These are phyloP conservation scores for Siderastrea siderea DNA, from an alignment of 92 coral and sea anemone species.

Conservation along the genomic window DNA sequence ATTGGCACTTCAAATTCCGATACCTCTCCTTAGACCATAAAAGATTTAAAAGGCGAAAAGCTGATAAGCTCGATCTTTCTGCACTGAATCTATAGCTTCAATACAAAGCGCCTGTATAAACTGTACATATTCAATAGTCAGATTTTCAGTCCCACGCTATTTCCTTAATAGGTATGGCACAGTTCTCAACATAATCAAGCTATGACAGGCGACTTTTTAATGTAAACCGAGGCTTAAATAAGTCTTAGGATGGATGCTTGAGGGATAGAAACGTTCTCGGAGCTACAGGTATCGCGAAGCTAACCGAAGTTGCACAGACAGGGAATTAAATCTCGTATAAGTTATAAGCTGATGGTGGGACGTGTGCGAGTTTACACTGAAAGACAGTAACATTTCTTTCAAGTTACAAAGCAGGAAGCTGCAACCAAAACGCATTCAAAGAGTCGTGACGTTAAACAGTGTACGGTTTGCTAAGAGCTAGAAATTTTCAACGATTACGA, in stretches of 20 bases:
- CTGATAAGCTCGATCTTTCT: not conserved
- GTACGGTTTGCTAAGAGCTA: not conserved
- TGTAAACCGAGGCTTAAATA: not conserved
- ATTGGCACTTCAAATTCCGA: constrained; percentile 15
- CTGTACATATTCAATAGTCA: not conserved
- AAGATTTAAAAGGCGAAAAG: not conserved
- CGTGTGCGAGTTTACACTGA: not conserved
- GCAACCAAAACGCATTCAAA: not conserved
- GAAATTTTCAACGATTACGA: not conserved
- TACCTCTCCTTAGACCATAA: not conserved
- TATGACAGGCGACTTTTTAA: not conserved
- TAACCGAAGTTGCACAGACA: not conserved
- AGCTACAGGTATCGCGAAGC: not conserved
- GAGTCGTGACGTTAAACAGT: not conserved
- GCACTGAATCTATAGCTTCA: not conserved
- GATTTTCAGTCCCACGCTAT: constrained; percentile 9
- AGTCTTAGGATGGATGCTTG: not conserved
- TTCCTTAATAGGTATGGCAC: constrained; percentile 26
- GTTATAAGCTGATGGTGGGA: not conserved
- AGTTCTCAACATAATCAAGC: not conserved
- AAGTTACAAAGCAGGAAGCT: not conserved
- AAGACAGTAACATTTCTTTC: not conserved
- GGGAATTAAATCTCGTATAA: not conserved
- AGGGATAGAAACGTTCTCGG: too few species aligned
- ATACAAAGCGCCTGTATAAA: constrained; percentile 13